Percentiles rank a stretch among this genome's conserved stretches.
phyloP scores from a whole-genome alignment of 2,113 vertebrate species.

The Piaya cayana region DNA sequence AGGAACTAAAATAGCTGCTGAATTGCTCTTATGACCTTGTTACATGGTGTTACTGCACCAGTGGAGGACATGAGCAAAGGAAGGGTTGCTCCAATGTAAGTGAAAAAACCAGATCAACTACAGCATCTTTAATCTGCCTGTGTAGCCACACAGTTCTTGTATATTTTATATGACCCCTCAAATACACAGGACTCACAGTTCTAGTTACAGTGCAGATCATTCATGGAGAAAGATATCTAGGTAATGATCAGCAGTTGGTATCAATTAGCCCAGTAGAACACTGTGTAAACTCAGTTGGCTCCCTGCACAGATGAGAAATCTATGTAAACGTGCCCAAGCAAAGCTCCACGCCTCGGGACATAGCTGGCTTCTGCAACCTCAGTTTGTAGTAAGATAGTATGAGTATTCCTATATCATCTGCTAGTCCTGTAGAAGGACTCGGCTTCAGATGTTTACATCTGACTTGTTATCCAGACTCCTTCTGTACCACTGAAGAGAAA shows the following conservation, averaged over 20 bases:
- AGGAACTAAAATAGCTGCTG: neutral
- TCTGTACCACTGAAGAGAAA: neutral
- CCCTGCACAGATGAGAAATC: neutral
- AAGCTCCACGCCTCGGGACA: neutral
- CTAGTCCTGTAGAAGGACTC: neutral
- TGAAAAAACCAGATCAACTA: neutral
- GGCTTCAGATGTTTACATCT: neutral
- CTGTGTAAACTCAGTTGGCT: neutral
- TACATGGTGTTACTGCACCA: neutral
- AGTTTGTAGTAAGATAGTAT: neutral
- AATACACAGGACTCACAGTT: neutral
- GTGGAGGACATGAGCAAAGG: neutral
- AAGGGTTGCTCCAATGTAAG: neutral
- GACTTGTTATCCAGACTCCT: neutral
- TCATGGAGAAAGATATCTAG: neutral
- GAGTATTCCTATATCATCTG: neutral
- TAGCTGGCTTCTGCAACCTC: neutral
- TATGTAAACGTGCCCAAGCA: rapidly evolving
- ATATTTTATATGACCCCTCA: neutral
- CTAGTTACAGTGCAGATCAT: neutral
- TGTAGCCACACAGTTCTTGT: neutral
- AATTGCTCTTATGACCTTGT: conserved; percentile 13
- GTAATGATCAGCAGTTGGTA: rapidly evolving
- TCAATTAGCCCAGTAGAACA: neutral
- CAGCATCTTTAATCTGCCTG: neutral